phyloP scores from a whole-genome alignment of 2,113 vertebrate species.

The Salvelinus sp. region DNA sequence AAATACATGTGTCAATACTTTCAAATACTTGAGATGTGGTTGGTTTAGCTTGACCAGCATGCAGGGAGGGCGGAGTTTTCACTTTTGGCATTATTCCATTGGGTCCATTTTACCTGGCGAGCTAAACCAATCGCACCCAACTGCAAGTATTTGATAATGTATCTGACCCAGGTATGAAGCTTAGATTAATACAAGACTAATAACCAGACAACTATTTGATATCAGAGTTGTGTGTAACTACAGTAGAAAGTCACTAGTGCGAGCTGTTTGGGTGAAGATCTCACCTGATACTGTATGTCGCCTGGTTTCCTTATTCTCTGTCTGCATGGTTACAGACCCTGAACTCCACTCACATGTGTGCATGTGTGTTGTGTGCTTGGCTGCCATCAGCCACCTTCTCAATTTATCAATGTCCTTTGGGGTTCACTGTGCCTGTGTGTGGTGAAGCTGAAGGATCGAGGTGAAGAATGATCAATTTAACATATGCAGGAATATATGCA shows the following conservation, averaged over 20 bases:
- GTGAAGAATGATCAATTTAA: conserved; percentile 49
- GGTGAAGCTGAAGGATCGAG: conserved; percentile 36
- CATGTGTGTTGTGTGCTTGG: conserved; percentile 16
- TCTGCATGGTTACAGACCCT: conserved; percentile 70
- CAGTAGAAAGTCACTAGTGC: background rate
- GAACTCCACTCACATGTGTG: conserved; percentile 53
- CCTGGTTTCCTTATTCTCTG: conserved; percentile 78
- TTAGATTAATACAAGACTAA: too few species aligned
- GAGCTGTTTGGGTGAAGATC: background rate
- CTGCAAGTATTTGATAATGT: too few species aligned
- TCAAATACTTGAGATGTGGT: too few species aligned
- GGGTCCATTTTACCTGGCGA: too few species aligned
- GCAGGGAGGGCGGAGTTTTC: too few species aligned
- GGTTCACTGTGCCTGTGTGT: conserved; percentile 1
- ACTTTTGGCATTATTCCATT: too few species aligned
- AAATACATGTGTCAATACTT: too few species aligned
- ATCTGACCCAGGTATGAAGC: too few species aligned
- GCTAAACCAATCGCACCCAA: too few species aligned
- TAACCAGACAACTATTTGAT: too few species aligned
- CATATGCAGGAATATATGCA: conserved; percentile 32
- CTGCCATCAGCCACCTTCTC: conserved; percentile 38
- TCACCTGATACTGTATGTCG: conserved; percentile 85
- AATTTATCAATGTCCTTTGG: conserved; percentile 62
- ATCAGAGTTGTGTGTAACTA: background rate
- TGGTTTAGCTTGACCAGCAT: too few species aligned